Evolutionary conservation across 2,113 vertebrate species (phyloP).

Genomic region (Ceyx margarethae): DNA sequence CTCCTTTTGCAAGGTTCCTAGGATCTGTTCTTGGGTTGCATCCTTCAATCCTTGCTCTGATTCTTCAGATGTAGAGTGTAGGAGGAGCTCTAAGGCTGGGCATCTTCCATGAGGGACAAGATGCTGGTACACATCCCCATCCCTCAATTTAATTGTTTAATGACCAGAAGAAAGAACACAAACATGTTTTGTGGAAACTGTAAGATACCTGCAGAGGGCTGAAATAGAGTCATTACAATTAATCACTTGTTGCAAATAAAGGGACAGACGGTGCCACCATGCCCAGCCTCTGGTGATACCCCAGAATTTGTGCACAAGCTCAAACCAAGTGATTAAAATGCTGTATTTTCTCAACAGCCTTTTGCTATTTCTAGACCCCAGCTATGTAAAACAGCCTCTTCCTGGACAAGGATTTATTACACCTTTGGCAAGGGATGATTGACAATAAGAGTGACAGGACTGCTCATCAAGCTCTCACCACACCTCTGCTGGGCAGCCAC

Average conservation of each 20-base stretch:
- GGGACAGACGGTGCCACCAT: background rate
- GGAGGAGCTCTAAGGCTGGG: background rate
- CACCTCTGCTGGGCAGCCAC: background rate
- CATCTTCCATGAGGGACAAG: background rate
- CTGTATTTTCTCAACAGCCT: background rate
- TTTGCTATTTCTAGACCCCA: background rate
- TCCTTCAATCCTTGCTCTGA: rapidly evolving
- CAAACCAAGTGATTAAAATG: background rate
- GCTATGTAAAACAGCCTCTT: background rate
- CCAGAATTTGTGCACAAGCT: background rate
- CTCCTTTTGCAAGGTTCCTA: background rate
- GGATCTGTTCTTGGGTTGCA: background rate
- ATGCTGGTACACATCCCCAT: background rate
- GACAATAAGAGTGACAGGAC: background rate
- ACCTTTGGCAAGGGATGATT: background rate
- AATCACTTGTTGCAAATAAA: background rate
- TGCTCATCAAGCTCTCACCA: rapidly evolving
- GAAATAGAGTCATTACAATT: background rate
- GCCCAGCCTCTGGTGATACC: background rate
- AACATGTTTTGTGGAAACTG: background rate
- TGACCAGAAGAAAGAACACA: rapidly evolving
- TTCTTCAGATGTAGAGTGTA: background rate
- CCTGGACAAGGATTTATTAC: background rate
- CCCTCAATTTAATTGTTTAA: background rate
- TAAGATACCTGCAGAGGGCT: background rate